Evolutionary conservation across 30 jellyfish, hydroid and myxozoan genomes (phyloP).

Genomic region (Sanderia malayensis): DNA sequence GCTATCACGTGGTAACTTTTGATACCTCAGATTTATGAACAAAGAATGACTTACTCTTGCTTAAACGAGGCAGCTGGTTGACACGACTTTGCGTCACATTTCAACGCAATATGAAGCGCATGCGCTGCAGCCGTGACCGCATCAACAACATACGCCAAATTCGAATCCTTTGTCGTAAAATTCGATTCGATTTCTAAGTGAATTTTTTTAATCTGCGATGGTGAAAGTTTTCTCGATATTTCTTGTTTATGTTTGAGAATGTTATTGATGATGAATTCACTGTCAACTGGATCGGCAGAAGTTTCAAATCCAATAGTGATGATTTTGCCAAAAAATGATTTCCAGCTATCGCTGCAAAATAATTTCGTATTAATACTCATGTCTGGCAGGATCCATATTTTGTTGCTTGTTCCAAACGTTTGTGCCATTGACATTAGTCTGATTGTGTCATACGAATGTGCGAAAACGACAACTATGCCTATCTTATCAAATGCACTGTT

Average conservation of each 20-base stretch:
- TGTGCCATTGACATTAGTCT: slow-evolving; percentile 6
- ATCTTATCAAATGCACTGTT: slow-evolving; percentile 8
- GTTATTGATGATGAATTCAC: slow-evolving; percentile 7
- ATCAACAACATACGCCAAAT: slow-evolving; percentile 62
- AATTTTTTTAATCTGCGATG: slow-evolving; percentile 7
- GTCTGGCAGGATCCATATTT: slow-evolving; percentile 46
- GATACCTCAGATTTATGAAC: too few relatives aligned
- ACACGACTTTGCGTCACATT: slow-evolving; percentile 14
- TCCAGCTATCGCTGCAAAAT: slow-evolving; percentile 9
- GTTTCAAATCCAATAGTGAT: slow-evolving; percentile 13
- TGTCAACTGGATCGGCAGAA: background rate
- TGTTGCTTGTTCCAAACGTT: slow-evolving; percentile 5
- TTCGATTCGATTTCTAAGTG: background rate
- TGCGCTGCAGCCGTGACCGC: slow-evolving; percentile 76
- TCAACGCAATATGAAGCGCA: slow-evolving; percentile 39
- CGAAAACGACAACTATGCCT: slow-evolving; percentile 27
- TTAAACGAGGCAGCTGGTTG: background rate
- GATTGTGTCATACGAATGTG: slow-evolving; percentile 26
- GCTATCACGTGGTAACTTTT: too few relatives aligned
- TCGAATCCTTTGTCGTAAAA: background rate
- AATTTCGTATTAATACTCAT: background rate
- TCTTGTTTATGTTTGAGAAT: background rate
- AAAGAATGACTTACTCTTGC: too few relatives aligned
- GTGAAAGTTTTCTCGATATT: background rate
- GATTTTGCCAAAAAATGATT: slow-evolving; percentile 2